phyloP scores from a whole-genome alignment of 2,113 vertebrate genomes.

The Sorex araneus region DNA sequence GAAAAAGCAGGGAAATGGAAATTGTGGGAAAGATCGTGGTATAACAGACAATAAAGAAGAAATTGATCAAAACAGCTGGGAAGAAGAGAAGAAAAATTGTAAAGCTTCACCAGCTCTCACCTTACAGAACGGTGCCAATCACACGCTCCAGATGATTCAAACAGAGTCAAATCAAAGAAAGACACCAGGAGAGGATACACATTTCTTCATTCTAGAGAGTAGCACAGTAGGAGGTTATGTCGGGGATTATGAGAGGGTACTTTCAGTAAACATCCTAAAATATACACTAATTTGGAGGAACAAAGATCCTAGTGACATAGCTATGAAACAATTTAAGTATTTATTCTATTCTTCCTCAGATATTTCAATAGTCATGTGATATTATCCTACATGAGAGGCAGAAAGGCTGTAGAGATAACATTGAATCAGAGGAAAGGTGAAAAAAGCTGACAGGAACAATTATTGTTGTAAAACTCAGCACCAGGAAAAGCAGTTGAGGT shows the following conservation, averaged over 20 bases:
- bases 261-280: background rate
- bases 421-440: background rate
- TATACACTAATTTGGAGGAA: slow-evolving; percentile 26
- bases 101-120: background rate
- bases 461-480: background rate
- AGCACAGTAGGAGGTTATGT: background rate
- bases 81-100: background rate
- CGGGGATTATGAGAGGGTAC: background rate
- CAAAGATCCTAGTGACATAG: background rate
- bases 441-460: background rate
- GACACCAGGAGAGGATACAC: background rate
- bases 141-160: background rate
- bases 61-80: slow-evolving; percentile 30
- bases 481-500: background rate
- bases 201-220: background rate
- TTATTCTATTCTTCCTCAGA: background rate
- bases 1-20: background rate
- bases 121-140: background rate
- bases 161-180: slow-evolving; percentile 20
- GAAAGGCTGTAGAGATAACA: background rate
- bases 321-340: background rate
- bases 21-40: slow-evolving; percentile 31
- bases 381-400: background rate
- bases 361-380: background rate
- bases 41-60: background rate